Evolutionary conservation across 1,140 invertebrate genomes (phyloP).

Genomic region (Drosophila punjabiensis): DNA sequence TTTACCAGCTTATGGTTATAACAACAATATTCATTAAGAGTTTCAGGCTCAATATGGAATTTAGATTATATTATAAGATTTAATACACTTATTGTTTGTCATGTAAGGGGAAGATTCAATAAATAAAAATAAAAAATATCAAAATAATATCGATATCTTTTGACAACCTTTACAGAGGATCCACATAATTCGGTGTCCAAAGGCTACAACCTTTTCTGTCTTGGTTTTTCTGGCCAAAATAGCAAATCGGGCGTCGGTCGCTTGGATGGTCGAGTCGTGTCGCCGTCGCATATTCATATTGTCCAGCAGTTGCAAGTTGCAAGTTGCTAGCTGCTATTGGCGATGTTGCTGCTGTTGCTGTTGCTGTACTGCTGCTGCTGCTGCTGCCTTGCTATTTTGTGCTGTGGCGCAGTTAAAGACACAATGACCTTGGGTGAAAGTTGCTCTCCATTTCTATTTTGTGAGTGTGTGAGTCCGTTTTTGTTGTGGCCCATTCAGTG

Average conservation of each 20-base stretch:
- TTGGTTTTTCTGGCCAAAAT: constrained; percentile 35
- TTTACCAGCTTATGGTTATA: not conserved
- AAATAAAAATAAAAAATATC: too few relatives aligned
- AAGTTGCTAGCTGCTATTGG: constrained; percentile 33
- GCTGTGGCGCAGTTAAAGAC: constrained; percentile 78
- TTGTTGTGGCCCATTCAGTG: constrained; percentile 39
- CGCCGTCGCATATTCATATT: constrained; percentile 49
- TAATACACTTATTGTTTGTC: too few relatives aligned
- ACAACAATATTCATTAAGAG: not conserved
- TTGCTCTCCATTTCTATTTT: constrained; percentile 85
- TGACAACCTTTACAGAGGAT: not conserved
- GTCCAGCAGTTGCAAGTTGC: constrained; percentile 50
- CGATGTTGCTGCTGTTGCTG: constrained; percentile 30
- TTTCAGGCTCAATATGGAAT: not conserved
- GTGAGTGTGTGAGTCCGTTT: constrained; percentile 36
- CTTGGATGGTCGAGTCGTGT: constrained; percentile 31
- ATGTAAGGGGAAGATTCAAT: too few relatives aligned
- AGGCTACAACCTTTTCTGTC: not conserved
- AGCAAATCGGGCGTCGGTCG: constrained; percentile 42
- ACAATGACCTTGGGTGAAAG: constrained; percentile 85
- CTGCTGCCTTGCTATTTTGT: constrained; percentile 51
- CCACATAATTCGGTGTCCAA: not conserved
- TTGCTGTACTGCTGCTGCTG: constrained; percentile 17
- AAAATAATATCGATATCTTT: not conserved
- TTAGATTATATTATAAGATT: too few relatives aligned